Evolutionary conservation across 2,888 invertebrate species (phyloP).

Genomic region (Dynastes grantii): DNA sequence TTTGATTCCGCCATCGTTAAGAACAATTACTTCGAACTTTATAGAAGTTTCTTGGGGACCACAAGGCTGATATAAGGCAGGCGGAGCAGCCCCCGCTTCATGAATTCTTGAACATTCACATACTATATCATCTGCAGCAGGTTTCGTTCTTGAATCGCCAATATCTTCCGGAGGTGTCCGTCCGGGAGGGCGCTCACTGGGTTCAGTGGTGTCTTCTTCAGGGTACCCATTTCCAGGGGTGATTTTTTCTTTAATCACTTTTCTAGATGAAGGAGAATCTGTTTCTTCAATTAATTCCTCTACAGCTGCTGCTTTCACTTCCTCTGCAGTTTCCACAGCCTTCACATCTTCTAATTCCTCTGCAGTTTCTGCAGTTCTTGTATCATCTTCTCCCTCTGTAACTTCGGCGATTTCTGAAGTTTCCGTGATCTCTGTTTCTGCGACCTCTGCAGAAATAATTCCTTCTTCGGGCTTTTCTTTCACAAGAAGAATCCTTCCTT

Average conservation of each 20-base stretch:
- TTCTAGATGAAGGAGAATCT: neutral
- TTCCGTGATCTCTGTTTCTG: too few relatives aligned
- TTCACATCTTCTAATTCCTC: too few relatives aligned
- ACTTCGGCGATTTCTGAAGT: too few relatives aligned
- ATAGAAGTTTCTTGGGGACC: constrained; percentile 40
- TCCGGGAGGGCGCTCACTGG: too few relatives aligned
- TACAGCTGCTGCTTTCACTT: neutral
- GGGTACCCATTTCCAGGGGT: neutral
- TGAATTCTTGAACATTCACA: constrained; percentile 60
- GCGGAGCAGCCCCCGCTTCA: constrained; percentile 61
- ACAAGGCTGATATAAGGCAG: constrained; percentile 53
- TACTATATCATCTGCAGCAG: constrained; percentile 53
- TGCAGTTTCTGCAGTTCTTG: too few relatives aligned
- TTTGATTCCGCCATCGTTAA: constrained; percentile 36
- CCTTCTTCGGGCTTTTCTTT: neutral
- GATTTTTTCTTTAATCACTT: neutral
- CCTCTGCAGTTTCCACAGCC: too few relatives aligned
- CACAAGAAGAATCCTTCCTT: neutral
- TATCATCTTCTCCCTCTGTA: too few relatives aligned
- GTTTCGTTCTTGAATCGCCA: constrained; percentile 56
- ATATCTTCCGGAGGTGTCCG: constrained; percentile 48
- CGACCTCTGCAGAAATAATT: neutral
- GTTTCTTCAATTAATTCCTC: neutral
- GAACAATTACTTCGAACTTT: constrained; percentile 49
- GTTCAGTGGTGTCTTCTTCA: too few relatives aligned